Percentiles rank a stretch among this genome's conserved stretches.
These are phyloP conservation scores for Nymphalis polychloros DNA, from an alignment of 2,888 invertebrate genomes.

Conservation along the genomic window DNA sequence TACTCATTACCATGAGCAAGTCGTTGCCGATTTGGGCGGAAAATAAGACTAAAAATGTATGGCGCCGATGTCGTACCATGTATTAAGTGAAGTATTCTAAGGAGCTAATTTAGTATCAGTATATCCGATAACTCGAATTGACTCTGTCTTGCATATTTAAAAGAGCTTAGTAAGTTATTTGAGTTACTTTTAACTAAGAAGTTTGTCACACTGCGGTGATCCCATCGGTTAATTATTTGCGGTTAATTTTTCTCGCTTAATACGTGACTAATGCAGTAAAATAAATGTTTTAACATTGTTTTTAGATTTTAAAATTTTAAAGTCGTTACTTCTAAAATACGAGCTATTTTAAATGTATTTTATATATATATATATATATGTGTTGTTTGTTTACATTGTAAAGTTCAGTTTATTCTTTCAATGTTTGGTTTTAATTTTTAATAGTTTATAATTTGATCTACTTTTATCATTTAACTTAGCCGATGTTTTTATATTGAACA, in stretches of 20 bases:
- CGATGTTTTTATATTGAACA: no score
- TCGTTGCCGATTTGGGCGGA: conserved; percentile 61
- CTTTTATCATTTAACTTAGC: no score
- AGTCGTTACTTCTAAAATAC: no score
- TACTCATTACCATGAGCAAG: conserved; percentile 64
- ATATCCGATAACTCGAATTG: not conserved
- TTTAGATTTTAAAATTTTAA: conserved; percentile 1
- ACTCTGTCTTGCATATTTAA: not conserved
- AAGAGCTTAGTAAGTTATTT: conserved; percentile 3
- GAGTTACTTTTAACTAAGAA: conserved; percentile 11
- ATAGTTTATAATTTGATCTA: no score
- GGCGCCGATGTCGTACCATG: conserved; percentile 56
- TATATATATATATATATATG: no score
- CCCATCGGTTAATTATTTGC: conserved; percentile 50
- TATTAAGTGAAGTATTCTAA: conserved; percentile 22
- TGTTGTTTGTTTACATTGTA: no score
- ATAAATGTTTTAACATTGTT: conserved; percentile 11
- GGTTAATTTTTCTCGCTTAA: conserved; percentile 42
- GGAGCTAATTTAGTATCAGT: conserved; percentile 22
- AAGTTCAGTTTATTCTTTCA: no score
- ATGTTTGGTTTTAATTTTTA: no score
- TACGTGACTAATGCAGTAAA: conserved; percentile 43
- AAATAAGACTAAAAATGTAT: conserved; percentile 62
- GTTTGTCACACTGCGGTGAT: conserved; percentile 43
- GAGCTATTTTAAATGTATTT: no score